These are phyloP conservation scores for Uromys caudimaculatus DNA, from an alignment of 2,797 vertebrate species.

Conservation along the genomic window DNA sequence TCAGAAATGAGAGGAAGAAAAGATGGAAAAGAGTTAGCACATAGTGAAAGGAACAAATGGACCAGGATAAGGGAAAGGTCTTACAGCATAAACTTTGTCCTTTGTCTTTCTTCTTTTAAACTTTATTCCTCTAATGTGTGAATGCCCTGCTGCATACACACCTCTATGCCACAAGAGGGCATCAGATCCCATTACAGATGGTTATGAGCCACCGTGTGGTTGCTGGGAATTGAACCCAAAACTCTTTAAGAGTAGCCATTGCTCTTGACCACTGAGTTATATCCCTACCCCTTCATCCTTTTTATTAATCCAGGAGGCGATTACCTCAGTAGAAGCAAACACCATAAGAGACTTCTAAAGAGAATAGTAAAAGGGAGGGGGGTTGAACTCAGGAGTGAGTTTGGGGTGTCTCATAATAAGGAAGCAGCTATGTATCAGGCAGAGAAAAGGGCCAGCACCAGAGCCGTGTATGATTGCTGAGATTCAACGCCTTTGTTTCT, in stretches of 20 bases:
- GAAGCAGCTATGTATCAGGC: neutral
- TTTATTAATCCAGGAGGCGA: conserved; percentile 20
- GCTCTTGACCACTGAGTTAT: too few relatives aligned
- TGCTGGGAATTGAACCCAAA: too few relatives aligned
- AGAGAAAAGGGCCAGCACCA: neutral
- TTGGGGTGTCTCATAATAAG: neutral
- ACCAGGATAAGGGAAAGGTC: neutral
- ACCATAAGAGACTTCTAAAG: neutral
- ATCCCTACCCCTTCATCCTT: neutral
- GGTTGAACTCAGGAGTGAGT: neutral
- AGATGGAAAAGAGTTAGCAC: neutral
- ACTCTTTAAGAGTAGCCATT: too few relatives aligned
- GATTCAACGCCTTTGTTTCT: neutral
- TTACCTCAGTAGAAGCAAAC: neutral
- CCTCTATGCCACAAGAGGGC: neutral
- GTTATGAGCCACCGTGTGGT: neutral
- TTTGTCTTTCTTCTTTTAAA: neutral
- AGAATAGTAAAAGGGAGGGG: neutral
- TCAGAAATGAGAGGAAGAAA: neutral
- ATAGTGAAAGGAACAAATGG: neutral
- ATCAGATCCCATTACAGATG: neutral
- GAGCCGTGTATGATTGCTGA: neutral
- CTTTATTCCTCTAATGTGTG: neutral
- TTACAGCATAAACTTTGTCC: neutral
- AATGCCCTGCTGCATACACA: neutral